These are phyloP conservation scores for Cephalopholis sonnerati DNA, from an alignment of 2,113 vertebrate species.

Conservation along the genomic window DNA sequence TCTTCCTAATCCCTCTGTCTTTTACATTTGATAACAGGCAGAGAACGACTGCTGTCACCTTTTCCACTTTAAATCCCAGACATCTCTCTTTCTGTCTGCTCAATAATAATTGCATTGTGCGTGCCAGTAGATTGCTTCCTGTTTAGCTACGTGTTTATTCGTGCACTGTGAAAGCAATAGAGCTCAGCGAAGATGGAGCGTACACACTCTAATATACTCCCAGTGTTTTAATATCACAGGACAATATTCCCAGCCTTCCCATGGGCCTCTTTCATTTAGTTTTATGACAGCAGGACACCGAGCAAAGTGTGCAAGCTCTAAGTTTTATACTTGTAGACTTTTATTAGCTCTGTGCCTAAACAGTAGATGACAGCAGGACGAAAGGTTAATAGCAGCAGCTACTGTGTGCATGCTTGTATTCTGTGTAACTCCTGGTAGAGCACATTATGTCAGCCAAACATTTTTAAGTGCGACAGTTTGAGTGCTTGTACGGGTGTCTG, in stretches of 20 bases:
- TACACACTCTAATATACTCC: constrained; percentile 16
- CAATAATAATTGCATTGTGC: constrained; percentile 11
- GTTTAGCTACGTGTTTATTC: constrained; percentile 11
- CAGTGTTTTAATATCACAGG: constrained; percentile 48
- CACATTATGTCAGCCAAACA: not conserved
- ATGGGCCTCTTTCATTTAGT: constrained; percentile 44
- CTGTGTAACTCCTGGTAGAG: not conserved
- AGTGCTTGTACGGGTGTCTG: not conserved
- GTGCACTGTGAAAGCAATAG: constrained; percentile 6
- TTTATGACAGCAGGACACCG: constrained; percentile 10
- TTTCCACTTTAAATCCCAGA: constrained; percentile 55
- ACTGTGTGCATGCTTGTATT: not conserved
- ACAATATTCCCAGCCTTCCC: constrained; percentile 31
- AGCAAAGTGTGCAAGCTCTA: constrained; percentile 13
- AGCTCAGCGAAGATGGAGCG: constrained; percentile 14
- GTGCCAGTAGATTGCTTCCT: not conserved
- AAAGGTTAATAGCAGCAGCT: constrained; percentile 29
- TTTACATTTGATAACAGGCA: constrained; percentile 64
- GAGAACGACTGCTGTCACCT: constrained; percentile 52
- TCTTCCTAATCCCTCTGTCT: constrained; percentile 66
- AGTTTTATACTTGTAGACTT: constrained; percentile 38
- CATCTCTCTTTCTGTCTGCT: constrained; percentile 34
- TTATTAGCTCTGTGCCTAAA: constrained; percentile 38
- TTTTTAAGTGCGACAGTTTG: constrained; percentile 14
- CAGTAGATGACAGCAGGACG: constrained; percentile 1